phyloP scores from a whole-genome alignment of 2,797 vertebrate genomes.

The Sebastes ruberrimus region DNA sequence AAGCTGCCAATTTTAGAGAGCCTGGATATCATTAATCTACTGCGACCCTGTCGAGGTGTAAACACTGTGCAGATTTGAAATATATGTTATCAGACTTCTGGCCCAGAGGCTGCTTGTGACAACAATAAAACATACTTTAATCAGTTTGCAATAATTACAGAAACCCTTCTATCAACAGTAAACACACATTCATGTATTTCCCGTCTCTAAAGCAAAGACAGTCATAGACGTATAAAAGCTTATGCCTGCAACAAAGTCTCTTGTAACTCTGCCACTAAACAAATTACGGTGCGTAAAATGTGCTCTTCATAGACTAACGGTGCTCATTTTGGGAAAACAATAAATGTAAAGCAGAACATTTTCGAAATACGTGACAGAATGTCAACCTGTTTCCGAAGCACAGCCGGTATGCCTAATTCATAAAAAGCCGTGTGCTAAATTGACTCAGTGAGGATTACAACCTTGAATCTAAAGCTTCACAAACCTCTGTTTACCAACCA shows the following conservation, averaged over 20 bases:
- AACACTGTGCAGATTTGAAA: neutral
- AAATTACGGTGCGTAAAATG: neutral
- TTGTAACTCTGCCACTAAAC: neutral
- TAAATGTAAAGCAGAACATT: constrained; percentile 2
- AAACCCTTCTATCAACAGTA: neutral
- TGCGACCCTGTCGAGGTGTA: neutral
- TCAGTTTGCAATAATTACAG: neutral
- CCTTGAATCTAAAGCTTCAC: constrained; percentile 26
- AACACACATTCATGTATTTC: neutral
- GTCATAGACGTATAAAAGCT: neutral
- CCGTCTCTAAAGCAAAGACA: neutral
- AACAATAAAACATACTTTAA: neutral
- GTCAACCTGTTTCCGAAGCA: neutral
- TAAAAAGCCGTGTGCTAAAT: constrained; percentile 25
- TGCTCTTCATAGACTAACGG: neutral
- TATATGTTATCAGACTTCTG: constrained; percentile 4
- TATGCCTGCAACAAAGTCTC: neutral
- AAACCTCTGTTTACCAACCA: constrained; percentile 18
- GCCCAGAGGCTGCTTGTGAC: neutral
- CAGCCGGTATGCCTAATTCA: constrained; percentile 7
- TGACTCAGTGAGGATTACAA: constrained; percentile 46
- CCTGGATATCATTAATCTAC: neutral
- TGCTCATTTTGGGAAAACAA: neutral
- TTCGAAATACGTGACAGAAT: neutral
- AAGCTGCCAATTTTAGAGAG: constrained; percentile 1